phyloP scores from a whole-genome alignment of 2,888 invertebrate species.

The Caenorhabditis afra region DNA sequence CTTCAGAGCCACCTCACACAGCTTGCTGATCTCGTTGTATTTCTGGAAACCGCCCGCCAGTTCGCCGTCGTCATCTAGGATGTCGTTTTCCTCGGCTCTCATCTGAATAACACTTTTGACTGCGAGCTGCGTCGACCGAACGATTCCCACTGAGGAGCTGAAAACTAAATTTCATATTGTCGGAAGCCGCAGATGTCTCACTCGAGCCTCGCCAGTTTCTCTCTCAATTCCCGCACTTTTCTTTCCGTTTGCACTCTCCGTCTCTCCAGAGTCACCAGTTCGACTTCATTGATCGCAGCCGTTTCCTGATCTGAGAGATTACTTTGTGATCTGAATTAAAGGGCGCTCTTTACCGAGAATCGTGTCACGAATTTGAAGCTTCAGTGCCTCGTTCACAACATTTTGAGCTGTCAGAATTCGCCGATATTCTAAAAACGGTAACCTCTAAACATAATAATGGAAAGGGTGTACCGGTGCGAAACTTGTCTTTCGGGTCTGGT shows the following conservation, averaged over 20 bases:
- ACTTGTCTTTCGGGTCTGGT: slow-evolving; percentile 31
- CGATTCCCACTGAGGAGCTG: slow-evolving; percentile 39
- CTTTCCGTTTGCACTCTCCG: background rate
- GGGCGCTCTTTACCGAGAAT: slow-evolving; percentile 1
- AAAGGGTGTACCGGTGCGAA: slow-evolving; percentile 54
- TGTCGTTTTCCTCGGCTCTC: too few species aligned
- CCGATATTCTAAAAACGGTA: slow-evolving; percentile 47
- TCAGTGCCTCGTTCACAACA: slow-evolving; percentile 28
- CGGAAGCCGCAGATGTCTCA: background rate
- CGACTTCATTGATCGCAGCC: background rate
- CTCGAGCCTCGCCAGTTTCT: slow-evolving; percentile 19
- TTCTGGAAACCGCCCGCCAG: too few species aligned
- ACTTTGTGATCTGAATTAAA: slow-evolving; percentile 2
- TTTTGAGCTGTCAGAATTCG: slow-evolving; percentile 30
- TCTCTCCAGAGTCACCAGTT: background rate
- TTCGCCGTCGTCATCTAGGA: too few species aligned
- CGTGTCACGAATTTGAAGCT: slow-evolving; percentile 4
- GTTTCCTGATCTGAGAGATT: background rate
- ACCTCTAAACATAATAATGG: too few species aligned
- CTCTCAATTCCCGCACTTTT: slow-evolving; percentile 7
- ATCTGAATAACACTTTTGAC: too few species aligned
- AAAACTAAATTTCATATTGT: background rate
- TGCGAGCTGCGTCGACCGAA: slow-evolving; percentile 20
- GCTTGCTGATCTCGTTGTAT: too few species aligned
- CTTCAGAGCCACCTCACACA: too few species aligned